These are phyloP conservation scores for Cynodonichthys magdalenae DNA, from an alignment of 2,797 vertebrate genomes.

Conservation along the genomic window DNA sequence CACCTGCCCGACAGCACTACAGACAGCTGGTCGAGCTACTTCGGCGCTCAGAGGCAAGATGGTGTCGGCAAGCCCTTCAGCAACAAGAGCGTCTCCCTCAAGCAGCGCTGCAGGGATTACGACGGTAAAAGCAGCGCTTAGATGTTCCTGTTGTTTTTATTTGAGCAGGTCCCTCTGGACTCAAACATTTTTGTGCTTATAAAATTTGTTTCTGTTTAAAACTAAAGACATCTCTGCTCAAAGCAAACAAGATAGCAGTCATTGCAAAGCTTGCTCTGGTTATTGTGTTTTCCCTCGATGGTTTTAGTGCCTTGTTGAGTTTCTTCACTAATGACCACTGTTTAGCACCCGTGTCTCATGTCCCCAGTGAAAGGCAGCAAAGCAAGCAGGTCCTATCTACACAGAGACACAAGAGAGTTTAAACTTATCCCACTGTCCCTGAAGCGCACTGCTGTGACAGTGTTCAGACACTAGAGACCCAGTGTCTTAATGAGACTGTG, in stretches of 20 bases:
- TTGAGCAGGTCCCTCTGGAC: too few relatives aligned
- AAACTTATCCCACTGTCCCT: constrained; percentile 68
- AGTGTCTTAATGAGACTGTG: constrained; percentile 66
- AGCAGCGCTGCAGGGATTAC: constrained; percentile 96
- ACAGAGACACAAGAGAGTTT: constrained; percentile 49
- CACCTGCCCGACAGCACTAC: constrained; percentile 96
- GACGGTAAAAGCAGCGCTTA: constrained; percentile 84
- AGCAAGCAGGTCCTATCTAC: constrained; percentile 25
- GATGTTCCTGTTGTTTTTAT: background rate
- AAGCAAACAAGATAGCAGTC: background rate
- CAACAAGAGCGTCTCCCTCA: constrained; percentile 84
- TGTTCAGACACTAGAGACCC: constrained; percentile 39
- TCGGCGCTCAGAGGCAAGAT: constrained; percentile 82
- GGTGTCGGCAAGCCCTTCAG: constrained; percentile 84
- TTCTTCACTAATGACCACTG: constrained; percentile 73
- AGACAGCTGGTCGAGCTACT: constrained; percentile 97
- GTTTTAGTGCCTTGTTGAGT: constrained; percentile 54
- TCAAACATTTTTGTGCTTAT: too few relatives aligned
- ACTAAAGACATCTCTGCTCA: too few relatives aligned
- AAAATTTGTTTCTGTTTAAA: too few relatives aligned
- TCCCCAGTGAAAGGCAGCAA: constrained; percentile 35
- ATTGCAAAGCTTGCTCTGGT: constrained; percentile 9
- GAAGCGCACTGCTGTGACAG: constrained; percentile 49
- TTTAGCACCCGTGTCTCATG: constrained; percentile 37
- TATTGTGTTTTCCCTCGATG: constrained; percentile 25